A percentile compares a stretch with the other conserved stretches of the same genome.
These are phyloP conservation scores for Poecile atricapillus DNA, from an alignment of 2,113 vertebrate genomes.

Conservation along the genomic window DNA sequence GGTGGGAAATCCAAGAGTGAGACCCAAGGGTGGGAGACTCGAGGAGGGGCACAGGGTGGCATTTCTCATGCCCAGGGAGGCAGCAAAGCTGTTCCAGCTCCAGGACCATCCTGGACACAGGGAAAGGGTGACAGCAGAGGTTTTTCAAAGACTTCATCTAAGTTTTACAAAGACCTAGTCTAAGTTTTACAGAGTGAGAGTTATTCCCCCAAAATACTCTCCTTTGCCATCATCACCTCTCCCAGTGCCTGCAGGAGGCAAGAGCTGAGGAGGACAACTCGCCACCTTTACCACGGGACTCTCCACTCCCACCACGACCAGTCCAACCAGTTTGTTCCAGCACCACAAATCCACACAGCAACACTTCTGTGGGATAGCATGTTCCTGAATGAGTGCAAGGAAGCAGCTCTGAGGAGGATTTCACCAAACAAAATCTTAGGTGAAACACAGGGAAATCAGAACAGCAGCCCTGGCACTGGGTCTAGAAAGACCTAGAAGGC, in stretches of 20 bases:
- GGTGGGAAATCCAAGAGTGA: background rate
- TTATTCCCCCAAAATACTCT: background rate
- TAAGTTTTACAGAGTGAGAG: background rate
- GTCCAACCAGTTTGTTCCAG: conserved; percentile 25
- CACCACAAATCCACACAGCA: fast-evolving
- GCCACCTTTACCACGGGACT: background rate
- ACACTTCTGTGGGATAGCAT: background rate
- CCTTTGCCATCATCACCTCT: background rate
- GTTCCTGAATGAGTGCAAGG: background rate
- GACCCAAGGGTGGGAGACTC: background rate
- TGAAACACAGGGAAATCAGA: fast-evolving
- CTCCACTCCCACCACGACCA: background rate
- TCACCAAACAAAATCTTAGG: background rate
- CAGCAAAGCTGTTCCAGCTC: background rate
- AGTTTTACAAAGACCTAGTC: background rate
- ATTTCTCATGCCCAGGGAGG: background rate
- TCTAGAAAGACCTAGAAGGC: background rate
- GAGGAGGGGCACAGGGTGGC: background rate
- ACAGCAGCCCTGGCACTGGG: background rate
- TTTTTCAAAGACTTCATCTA: background rate
- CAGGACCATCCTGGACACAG: fast-evolving
- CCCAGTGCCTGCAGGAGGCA: fast-evolving
- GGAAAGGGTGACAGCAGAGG: background rate
- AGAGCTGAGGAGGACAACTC: background rate
- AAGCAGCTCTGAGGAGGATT: background rate